Conservation (phyloP, 2,797 vertebrate species). For the Ctenochaetus hawaiiensis region DNA sequence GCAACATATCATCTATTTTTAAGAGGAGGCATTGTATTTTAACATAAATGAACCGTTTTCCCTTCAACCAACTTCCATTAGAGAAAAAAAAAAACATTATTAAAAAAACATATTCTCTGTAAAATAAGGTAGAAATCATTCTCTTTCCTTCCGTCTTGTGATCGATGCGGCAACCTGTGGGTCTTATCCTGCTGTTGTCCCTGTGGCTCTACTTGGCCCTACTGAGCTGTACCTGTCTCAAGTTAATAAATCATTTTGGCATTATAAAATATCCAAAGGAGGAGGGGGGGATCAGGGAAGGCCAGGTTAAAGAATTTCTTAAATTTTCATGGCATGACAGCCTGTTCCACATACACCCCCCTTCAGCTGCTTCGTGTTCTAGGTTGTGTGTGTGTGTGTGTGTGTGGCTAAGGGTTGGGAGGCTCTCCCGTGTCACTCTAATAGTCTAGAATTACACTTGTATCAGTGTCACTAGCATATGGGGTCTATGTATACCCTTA, state of each 20-base stretch:
- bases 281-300: constrained; percentile 87
- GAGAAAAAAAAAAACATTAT: background rate
- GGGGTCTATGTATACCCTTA: constrained; percentile 96
- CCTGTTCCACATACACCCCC: constrained; percentile 87
- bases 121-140: constrained; percentile 52
- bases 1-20: background rate
- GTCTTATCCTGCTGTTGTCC: constrained; percentile 78
- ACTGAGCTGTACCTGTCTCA: constrained; percentile 87
- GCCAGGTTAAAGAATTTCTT: constrained; percentile 96
- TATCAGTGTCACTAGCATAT: constrained; percentile 96
- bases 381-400: constrained; percentile 46
- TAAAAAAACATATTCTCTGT: constrained; percentile 1
- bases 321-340: constrained; percentile 94
- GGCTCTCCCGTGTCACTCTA: constrained; percentile 94
- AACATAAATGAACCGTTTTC: background rate
- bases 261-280: constrained; percentile 92
- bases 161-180: constrained; percentile 69
- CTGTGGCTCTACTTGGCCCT: constrained; percentile 82
- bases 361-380: constrained; percentile 90
- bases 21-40: background rate
- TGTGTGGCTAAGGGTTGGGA: constrained; percentile 63
- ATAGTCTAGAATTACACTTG: constrained; percentile 98
- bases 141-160: constrained; percentile 60
- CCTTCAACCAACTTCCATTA: background rate
- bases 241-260: constrained; percentile 93